Conservation (phyloP, 2,113 vertebrate genomes). For the Rynchops niger region DNA sequence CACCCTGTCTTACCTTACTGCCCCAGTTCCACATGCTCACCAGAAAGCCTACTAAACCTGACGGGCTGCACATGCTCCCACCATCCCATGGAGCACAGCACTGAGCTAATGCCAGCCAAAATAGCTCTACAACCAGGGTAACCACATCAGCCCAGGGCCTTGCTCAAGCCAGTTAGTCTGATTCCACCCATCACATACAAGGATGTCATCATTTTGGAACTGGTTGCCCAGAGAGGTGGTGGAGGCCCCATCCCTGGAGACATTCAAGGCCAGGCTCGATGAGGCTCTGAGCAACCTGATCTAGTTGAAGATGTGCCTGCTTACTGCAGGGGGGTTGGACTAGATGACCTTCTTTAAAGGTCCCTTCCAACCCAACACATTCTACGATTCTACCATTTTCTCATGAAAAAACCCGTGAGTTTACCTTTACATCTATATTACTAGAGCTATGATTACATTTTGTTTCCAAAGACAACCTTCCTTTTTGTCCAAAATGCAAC, state of each 20-base stretch:
- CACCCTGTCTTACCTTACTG: not conserved
- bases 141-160: not conserved
- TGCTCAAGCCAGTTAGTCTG: not conserved
- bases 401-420: rapidly evolving
- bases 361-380: too few relatives aligned
- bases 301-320: too few relatives aligned
- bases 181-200: not conserved
- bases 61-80: not conserved
- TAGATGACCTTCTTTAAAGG: too few relatives aligned
- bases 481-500: not conserved
- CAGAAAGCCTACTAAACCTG: not conserved
- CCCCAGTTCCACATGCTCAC: not conserved
- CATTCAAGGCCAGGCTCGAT: too few relatives aligned
- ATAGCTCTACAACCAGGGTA: not conserved
- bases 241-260: too few relatives aligned
- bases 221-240: too few relatives aligned
- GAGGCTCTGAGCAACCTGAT: too few relatives aligned
- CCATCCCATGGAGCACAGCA: rapidly evolving
- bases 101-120: not conserved
- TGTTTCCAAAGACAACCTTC: not conserved
- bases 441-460: not conserved
- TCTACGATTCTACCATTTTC: not conserved
- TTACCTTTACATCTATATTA: not conserved
- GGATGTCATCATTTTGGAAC: not conserved
- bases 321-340: too few relatives aligned